Base-by-base conservation (phyloP, 2,797 vertebrate genomes). In the Rhinella marina region DNA sequence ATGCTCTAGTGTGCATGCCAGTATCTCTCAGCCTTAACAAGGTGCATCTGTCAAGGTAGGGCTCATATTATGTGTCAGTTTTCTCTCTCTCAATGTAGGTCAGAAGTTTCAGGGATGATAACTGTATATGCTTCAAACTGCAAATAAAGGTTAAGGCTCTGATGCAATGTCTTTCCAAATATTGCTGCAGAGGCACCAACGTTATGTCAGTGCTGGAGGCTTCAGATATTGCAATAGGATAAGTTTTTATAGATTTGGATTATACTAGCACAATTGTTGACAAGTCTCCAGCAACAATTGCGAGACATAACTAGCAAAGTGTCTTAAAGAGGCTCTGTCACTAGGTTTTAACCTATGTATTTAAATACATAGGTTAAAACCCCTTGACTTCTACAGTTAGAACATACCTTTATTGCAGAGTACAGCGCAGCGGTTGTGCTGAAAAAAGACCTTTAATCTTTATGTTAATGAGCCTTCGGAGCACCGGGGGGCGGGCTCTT, bases 1-100 rank as follows among this genome's bases (percentile, higher is more conserved):
- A 8, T 32, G 29, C 7, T 23, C 29, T 32, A 72, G 68, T 25
- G 32, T 72, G 29, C 68, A 72, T 41, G 68, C 17, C 68, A 32
- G 68, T 72, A 32, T 72, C 7, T 72, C n/a, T 72, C 68, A 72
- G 8, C 32, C 68, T 16, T 72, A 72, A 32, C 68, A 41, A 70
- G 66, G 66, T 70, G 66, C 66, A 70, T 16, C 11, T 70, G 66
- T 70, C 66, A 70, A 70, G 68, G 68, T 72, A 41, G 16, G 68
- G 32, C 32, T 72, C 66, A 72, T 72, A 72, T 32, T 72, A 32
- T 72, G 1, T 72, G 68, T 41, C 68, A 72, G 68, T 32, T 72
- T 72, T 41, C 3, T 41, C 12, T 72, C 16, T 72, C 16, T 72
- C 68, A 72, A 19, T 17, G 27, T 32, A 72, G 68, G 68, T 72